Percentiles rank a stretch among this genome's conserved stretches.
Evolutionary conservation across 2,113 vertebrate genomes (phyloP).

Genomic region (Sciurus niger): DNA sequence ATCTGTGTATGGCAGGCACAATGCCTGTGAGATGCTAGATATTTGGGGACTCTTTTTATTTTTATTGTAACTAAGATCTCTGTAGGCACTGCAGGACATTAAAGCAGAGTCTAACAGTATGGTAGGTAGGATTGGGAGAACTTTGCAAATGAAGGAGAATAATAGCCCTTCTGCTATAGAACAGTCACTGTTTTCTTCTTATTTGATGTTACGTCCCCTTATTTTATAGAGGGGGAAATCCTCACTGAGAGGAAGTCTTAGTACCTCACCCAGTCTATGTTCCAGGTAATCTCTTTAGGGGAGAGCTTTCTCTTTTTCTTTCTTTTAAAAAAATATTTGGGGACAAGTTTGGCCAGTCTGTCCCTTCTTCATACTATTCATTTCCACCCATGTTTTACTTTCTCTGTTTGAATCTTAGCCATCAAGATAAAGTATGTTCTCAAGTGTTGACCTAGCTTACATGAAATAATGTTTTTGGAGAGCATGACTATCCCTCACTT

Average conservation of each 20-base stretch:
- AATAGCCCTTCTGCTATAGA: background rate
- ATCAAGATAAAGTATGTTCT: constrained; percentile 6
- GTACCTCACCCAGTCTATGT: background rate
- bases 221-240: constrained; percentile 3
- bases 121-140: background rate
- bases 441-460: constrained; percentile 10
- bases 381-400: background rate
- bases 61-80: background rate
- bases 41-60: background rate
- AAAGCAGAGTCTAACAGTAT: background rate
- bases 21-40: background rate
- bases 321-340: background rate
- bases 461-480: constrained; percentile 68
- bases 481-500: constrained; percentile 66
- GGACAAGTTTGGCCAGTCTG: background rate
- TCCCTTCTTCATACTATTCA: background rate
- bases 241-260: background rate
- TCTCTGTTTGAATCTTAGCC: constrained; percentile 3
- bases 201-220: background rate
- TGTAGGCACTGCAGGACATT: background rate
- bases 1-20: background rate
- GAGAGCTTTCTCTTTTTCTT: background rate
- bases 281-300: background rate
- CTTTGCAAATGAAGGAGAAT: background rate
- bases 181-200: background rate